Evolutionary conservation across 2,113 vertebrate genomes (phyloP), one percentile per base, ranked within the genome.

Genomic region (Saguinus imperator): DNA sequence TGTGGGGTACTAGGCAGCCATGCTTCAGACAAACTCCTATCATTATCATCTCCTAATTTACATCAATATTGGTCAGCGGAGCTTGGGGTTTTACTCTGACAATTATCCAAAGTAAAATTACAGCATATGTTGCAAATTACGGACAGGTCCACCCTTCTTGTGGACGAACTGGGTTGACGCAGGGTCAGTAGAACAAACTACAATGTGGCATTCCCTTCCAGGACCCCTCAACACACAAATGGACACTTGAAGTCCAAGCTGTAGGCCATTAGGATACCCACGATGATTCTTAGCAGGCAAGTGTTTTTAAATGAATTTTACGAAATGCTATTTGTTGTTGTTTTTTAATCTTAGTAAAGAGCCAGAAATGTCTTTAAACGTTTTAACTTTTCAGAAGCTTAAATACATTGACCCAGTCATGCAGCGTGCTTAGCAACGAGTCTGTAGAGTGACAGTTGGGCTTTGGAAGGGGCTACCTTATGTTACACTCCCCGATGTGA

Each of bases 121-220:
- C 32, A 68, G 32, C 25, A 21, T 13, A 61, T 43, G 29, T 18
- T n/a, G 16, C 61, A 86, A 25, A 29, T n/a, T 61, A 12, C 8
- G 4, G 86, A 64, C n/a, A 13, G 11, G n/a, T 13, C 61, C 37
- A 6, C 18, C 13, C 32, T 20, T 25, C 72, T 90, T 25, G 12
- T 12, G 3, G 8, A 2, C 37, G 58, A 23, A 20, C 1, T 48
- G 75, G 61, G 16, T 58, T n/a, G 64, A 32, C 29, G 17, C 43
- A 7, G 29, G 20, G 50, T 29, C 45, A 40, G 32, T 6, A 70
- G 32, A 64, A 37, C 8, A 20, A 35, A 52, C 23, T 52, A 35
- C 52, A 32, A 5, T 1, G 45, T 18, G 12, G 0, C 0, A 0
- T 37, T 48, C 37, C 37, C 37, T 40, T 40, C 37, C 37, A 40